Base-by-base conservation (phyloP, 1,140 invertebrate genomes). In the Drosophila serrata region DNA sequence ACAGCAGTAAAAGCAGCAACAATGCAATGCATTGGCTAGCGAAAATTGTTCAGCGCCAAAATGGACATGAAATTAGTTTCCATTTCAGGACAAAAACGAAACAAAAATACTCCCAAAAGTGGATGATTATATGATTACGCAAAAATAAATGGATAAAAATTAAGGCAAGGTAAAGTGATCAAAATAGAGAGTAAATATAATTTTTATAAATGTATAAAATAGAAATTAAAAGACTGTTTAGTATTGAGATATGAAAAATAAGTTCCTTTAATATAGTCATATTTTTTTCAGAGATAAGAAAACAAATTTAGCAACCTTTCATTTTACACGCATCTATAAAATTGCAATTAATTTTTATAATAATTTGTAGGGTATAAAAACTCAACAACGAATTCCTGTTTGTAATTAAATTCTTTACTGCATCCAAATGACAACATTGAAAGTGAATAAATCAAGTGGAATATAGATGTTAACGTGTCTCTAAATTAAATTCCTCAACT, bases 21-120 rank as follows among this genome's bases (percentile, higher is more conserved):
- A 77, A 59, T 27, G n/a, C 55, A 77, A 59, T 27, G n/a, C 35
- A 12, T 8, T 9, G 31, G 19, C 29, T 4, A 59, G 33, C 53
- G 29, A 49, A 73, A 79, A 48, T 72, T 70, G 48, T 60, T 72
- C 22, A 15, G 29, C 56, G n/a, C 59, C 57, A 62, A 74, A 75
- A 60, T 58, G 55, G 55, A 73, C 78, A 69, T 65, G 73, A 75
- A 80, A 80, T 80, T 57, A 75, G 78, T 75, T 75, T 70, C 59
- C 15, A 60, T 68, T 75, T 31, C 29, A 22, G 40, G 40, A 48
- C 33, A 37, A 55, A 63, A 42, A 45, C 11, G 15, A 6, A 31
- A n/a, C n/a, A n/a, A n/a, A n/a, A n/a, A n/a, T n/a, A n/a, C n/a
- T n/a, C n/a, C n/a, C n/a, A n/a, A n/a, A 33, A 60, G 40, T 29